phyloP scores from a whole-genome alignment of 2,113 vertebrate genomes.

The Pimephales promelas region DNA sequence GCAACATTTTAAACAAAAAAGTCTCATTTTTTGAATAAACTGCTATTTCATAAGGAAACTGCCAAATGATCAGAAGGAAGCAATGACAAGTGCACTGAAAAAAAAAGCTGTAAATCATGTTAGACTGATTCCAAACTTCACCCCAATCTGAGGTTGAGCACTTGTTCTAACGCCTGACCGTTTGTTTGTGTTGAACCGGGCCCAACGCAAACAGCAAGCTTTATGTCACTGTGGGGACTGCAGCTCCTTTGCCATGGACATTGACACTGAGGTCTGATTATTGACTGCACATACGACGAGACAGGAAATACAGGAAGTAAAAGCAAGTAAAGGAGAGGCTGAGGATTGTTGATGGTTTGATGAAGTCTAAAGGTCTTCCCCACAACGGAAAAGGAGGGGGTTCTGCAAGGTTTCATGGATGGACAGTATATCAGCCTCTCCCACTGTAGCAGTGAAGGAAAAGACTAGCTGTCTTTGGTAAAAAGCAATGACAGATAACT shows the following conservation, averaged over 20 bases:
- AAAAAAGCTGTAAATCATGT: not conserved
- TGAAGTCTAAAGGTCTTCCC: conserved; percentile 34
- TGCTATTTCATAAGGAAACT: no score
- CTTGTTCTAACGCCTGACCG: conserved; percentile 7
- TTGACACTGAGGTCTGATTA: conserved; percentile 39
- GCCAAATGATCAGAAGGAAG: not conserved
- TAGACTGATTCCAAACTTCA: conserved; percentile 24
- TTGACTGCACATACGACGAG: conserved; percentile 19
- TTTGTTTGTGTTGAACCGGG: conserved; percentile 53
- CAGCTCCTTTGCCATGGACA: conserved; percentile 25
- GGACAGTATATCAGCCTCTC: conserved; percentile 44
- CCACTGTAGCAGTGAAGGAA: conserved; percentile 12
- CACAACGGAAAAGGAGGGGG: conserved; percentile 27
- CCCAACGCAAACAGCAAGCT: conserved; percentile 49
- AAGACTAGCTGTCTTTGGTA: not conserved
- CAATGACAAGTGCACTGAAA: not conserved
- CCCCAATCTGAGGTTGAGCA: not conserved
- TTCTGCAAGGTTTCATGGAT: conserved; percentile 29
- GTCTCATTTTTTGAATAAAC: no score
- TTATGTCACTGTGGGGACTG: conserved; percentile 36
- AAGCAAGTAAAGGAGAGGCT: conserved; percentile 35
- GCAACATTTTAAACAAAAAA: no score
- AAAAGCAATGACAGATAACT: not conserved
- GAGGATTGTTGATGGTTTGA: conserved; percentile 30
- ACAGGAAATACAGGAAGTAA: conserved; percentile 24